Percentiles rank a stretch among this genome's conserved stretches.
phyloP scores from a whole-genome alignment of 2,888 invertebrate species.

The Liodrosophila aerea region DNA sequence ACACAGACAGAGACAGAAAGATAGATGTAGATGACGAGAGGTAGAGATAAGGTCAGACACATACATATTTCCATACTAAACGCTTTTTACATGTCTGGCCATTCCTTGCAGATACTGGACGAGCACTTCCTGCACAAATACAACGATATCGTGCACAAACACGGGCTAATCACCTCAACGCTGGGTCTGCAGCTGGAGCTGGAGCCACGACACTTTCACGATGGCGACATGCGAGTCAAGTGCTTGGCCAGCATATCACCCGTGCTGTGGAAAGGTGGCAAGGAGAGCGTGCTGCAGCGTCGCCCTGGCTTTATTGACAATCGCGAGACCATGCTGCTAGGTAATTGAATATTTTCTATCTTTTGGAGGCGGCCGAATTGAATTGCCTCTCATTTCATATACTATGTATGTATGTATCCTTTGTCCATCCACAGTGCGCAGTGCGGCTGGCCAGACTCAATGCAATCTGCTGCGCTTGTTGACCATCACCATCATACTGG shows the following conservation, averaged over 20 bases:
- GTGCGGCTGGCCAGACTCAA: slow-evolving; percentile 57
- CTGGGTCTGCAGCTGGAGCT: slow-evolving; percentile 85
- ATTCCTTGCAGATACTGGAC: slow-evolving; percentile 83
- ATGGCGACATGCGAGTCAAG: slow-evolving; percentile 85
- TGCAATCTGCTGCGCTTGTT: slow-evolving; percentile 63
- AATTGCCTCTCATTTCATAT: slow-evolving; percentile 12
- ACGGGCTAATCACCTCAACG: slow-evolving; percentile 85
- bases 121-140: slow-evolving; percentile 84
- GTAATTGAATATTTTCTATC: slow-evolving; percentile 81
- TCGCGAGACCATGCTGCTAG: slow-evolving; percentile 85
- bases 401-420: background rate
- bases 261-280: slow-evolving; percentile 85
- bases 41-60: background rate
- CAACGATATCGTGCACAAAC: slow-evolving; percentile 84
- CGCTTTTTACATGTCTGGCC: slow-evolving; percentile 16
- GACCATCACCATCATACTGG: slow-evolving; percentile 69
- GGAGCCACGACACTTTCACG: slow-evolving; percentile 84
- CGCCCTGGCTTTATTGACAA: slow-evolving; percentile 84
- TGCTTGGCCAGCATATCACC: slow-evolving; percentile 86
- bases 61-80: slow-evolving; percentile 15
- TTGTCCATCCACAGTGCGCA: slow-evolving; percentile 64
- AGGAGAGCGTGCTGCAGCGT: slow-evolving; percentile 85
- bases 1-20: background rate
- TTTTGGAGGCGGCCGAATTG: slow-evolving; percentile 6
- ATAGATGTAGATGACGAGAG: too few species aligned